Evolutionary conservation across 2,888 invertebrate species (phyloP).

Genomic region (Ennomos quercinarius): DNA sequence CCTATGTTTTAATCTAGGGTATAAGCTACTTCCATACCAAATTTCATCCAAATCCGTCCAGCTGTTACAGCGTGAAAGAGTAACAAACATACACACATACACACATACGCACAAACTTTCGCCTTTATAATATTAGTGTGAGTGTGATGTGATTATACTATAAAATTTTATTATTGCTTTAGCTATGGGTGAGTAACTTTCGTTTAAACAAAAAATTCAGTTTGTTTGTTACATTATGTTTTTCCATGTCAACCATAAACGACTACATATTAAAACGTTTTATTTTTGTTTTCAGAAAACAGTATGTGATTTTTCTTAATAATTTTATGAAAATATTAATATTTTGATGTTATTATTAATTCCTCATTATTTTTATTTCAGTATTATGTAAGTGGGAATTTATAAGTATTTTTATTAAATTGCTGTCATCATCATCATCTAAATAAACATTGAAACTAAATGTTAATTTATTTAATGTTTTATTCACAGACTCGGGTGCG

Average conservation of each 20-base stretch:
- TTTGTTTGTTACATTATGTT: too few species aligned
- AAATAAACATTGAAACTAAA: not conserved
- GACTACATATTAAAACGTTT: not conserved
- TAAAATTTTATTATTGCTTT: not conserved
- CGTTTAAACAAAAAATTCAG: too few species aligned
- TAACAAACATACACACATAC: too few species aligned
- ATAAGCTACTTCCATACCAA: too few species aligned
- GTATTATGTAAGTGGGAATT: constrained; percentile 17
- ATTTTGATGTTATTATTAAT: not conserved
- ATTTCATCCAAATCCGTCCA: too few species aligned
- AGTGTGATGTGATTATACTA: too few species aligned
- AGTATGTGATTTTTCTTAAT: constrained; percentile 6
- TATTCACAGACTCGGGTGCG: not conserved
- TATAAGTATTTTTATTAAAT: not conserved
- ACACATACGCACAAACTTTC: too few species aligned
- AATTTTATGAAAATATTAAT: not conserved
- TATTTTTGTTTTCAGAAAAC: constrained; percentile 17
- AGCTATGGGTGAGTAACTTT: constrained; percentile 20
- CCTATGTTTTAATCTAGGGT: too few species aligned
- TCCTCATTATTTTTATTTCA: not conserved
- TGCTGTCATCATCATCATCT: not conserved
- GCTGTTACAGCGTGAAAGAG: too few species aligned
- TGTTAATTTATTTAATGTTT: not conserved
- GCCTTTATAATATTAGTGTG: too few species aligned
- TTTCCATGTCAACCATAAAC: not conserved